Percentiles rank a stretch among this genome's conserved stretches.
Evolutionary conservation across 2,888 invertebrate genomes (phyloP).

Genomic region (Conchocele bisecta): DNA sequence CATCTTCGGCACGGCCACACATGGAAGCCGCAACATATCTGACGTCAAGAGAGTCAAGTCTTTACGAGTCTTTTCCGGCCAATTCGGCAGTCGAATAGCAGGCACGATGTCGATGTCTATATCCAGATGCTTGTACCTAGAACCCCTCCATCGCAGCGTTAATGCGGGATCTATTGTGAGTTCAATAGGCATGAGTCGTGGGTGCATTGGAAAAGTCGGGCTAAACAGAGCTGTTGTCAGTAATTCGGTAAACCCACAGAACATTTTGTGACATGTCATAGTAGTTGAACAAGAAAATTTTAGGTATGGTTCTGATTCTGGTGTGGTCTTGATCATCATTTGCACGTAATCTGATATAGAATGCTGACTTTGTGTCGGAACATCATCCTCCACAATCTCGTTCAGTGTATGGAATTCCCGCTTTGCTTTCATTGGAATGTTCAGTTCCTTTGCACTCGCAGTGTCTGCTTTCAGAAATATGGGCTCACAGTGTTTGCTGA

Average conservation of each 20-base stretch:
- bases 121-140: conserved; percentile 38
- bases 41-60: conserved; percentile 18
- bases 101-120: conserved; percentile 52
- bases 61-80: conserved; percentile 31
- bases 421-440: neutral
- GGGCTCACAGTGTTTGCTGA: conserved; percentile 25
- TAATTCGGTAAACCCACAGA: conserved; percentile 23
- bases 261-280: conserved; percentile 39
- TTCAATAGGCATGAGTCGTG: conserved; percentile 28
- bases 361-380: too few relatives aligned
- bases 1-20: conserved; percentile 48
- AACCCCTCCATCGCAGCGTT: conserved; percentile 35
- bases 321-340: conserved; percentile 16
- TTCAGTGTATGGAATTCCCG: too few relatives aligned
- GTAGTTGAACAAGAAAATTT: conserved; percentile 7
- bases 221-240: conserved; percentile 27
- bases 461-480: conserved; percentile 18
- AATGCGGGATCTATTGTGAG: conserved; percentile 39
- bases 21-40: conserved; percentile 16
- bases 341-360: conserved; percentile 39
- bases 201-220: conserved; percentile 35
- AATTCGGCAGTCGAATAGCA: conserved; percentile 32
- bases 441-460: neutral
- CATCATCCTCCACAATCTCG: neutral
- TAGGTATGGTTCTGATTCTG: conserved; percentile 6